These are phyloP conservation scores for Brachypalpus laphriformis DNA, from an alignment of 2,888 invertebrate genomes.

Conservation along the genomic window DNA sequence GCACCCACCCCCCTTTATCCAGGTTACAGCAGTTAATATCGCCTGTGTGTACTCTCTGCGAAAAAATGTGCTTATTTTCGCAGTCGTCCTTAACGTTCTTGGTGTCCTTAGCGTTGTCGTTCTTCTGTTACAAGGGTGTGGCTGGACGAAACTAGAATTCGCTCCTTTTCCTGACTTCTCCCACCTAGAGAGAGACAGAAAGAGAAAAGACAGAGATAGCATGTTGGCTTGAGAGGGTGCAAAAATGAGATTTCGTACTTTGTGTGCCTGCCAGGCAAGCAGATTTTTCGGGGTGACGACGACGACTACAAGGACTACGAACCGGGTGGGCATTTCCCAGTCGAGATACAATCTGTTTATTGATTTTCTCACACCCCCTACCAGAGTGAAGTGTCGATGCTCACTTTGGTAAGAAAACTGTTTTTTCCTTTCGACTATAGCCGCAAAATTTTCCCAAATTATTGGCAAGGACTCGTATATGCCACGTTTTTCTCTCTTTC, in stretches of 20 bases:
- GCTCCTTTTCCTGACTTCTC: conserved; percentile 24
- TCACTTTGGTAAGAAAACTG: conserved; percentile 15
- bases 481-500: background rate
- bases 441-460: conserved; percentile 26
- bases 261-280: conserved; percentile 58
- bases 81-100: conserved; percentile 46
- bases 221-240: conserved; percentile 4
- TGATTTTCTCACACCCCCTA: conserved; percentile 54
- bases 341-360: conserved; percentile 70
- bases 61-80: conserved; percentile 40
- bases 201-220: background rate
- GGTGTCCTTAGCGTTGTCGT: conserved; percentile 16
- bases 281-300: conserved; percentile 47
- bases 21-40: conserved; percentile 55
- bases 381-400: conserved; percentile 41
- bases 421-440: conserved; percentile 6
- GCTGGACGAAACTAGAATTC: conserved; percentile 55
- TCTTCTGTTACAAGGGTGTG: conserved; percentile 68
- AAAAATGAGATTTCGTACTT: conserved; percentile 56
- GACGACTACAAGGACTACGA: conserved; percentile 4
- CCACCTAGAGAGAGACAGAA: background rate
- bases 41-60: conserved; percentile 18
- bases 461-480: conserved; percentile 13
- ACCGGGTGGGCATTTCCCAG: conserved; percentile 58
- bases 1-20: conserved; percentile 8